A percentile compares a stretch with the other conserved stretches of the same genome.
phyloP scores from a whole-genome alignment of 2,113 vertebrate species.

The Paratilapia polleni region DNA sequence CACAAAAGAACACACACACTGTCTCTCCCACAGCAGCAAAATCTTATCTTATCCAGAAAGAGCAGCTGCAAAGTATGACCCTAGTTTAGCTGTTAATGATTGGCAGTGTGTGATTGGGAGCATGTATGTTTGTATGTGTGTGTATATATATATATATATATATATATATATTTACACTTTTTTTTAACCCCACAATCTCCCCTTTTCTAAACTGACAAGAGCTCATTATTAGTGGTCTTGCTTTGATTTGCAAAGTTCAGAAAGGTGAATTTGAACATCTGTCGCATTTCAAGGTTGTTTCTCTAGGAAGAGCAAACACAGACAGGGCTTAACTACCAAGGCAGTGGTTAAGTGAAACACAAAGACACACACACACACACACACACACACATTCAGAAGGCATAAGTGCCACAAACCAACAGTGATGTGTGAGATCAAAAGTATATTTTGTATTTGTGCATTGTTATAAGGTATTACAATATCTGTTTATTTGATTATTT shows the following conservation, averaged over 20 bases:
- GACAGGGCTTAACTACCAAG: constrained; percentile 25
- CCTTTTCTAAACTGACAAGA: constrained; percentile 68
- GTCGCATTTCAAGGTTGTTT: constrained; percentile 71
- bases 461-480: not conserved
- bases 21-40: constrained; percentile 60
- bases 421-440: constrained; percentile 1
- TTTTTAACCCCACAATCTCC: constrained; percentile 36
- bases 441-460: not conserved
- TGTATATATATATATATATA: constrained; percentile 5
- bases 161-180: constrained; percentile 23
- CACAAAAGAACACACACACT: constrained; percentile 44
- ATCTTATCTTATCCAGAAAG: constrained; percentile 83
- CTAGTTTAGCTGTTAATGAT: constrained; percentile 80
- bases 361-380: constrained; percentile 29
- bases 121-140: constrained; percentile 31
- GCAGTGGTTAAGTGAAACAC: constrained; percentile 43
- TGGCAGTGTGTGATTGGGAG: constrained; percentile 42
- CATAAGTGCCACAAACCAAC: constrained; percentile 4
- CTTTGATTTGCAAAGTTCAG: constrained; percentile 83
- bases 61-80: constrained; percentile 80
- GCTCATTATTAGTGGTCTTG: constrained; percentile 75
- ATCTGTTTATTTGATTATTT: not conserved
- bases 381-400: not conserved
- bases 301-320: constrained; percentile 60
- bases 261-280: constrained; percentile 79